Evolutionary conservation across 2,113 vertebrate species (phyloP).

Genomic region (Chionis minor): DNA sequence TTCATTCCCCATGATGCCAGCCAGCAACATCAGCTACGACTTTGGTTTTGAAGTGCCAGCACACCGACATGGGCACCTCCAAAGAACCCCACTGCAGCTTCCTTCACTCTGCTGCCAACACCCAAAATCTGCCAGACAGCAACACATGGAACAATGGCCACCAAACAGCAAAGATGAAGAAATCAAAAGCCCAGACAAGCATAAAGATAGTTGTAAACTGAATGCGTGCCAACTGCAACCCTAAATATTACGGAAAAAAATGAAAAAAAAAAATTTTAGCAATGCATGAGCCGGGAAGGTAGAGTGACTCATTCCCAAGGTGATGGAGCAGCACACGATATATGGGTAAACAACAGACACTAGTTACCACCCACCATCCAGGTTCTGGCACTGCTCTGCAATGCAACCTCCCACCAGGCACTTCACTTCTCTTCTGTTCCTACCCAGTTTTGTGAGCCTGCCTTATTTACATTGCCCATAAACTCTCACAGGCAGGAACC

Average conservation of each 20-base stretch:
- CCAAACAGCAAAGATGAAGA: neutral
- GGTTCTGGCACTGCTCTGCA: neutral
- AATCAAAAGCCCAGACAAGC: neutral
- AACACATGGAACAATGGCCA: neutral
- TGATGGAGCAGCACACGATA: neutral
- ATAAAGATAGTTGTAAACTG: neutral
- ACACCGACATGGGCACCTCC: rapidly evolving
- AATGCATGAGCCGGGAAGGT: neutral
- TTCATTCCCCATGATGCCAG: neutral
- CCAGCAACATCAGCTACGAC: neutral
- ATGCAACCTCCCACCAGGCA: neutral
- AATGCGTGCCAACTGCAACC: neutral
- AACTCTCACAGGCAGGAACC: slow-evolving; percentile 3
- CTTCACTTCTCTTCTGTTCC: neutral
- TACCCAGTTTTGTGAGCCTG: neutral
- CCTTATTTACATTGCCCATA: slow-evolving; percentile 30
- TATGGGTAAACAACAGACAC: neutral
- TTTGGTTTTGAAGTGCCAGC: neutral
- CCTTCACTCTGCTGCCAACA: neutral
- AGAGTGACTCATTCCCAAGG: neutral
- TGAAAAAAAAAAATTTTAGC: neutral
- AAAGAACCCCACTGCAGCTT: neutral
- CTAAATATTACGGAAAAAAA: neutral
- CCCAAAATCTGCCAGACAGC: neutral
- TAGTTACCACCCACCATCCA: neutral